Evolutionary conservation across 2,113 vertebrate species (phyloP), one percentile per base, ranked within the genome.

Genomic region (Hyperopisus bebe): DNA sequence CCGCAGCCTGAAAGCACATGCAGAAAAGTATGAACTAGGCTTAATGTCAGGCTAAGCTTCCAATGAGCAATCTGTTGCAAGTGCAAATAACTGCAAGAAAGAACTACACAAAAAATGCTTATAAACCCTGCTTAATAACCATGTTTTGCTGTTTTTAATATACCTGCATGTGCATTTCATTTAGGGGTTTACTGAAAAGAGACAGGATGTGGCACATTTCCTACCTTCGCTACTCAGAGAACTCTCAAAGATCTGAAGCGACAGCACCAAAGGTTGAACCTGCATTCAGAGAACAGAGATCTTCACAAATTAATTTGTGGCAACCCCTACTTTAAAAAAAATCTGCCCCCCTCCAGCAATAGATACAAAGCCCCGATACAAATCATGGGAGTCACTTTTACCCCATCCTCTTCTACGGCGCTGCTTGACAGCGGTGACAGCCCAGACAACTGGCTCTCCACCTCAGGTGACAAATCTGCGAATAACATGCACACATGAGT

Each of bases 401-500:
- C 62, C 62, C 3, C n/a, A 66, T 66, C 62, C 62, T 70, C n/a
- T 1, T 83, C 7, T 46, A 42, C 53, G 39, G 85, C 24, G 47
- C 42, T 7, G 66, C 35, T 66, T 82, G 87, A 85, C 83, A 91
- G 80, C 4, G 90, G 90, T 6, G 91, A 90, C 62, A 90, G 62
- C 44, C 85, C 42, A 77, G 89, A 89, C 39, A 89, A 58, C 35
- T 51, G 70, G 7, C 50, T 89, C 21, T 44, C 66, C 9, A 87
- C 46, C 19, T 84, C 89, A 39, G 89, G 55, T 7, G 47, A 58
- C 39, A 87, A 89, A 89, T 93, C 92, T 93, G 90, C 21, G 51
- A 51, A 8, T 27, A 77, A 44, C 86, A 90, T 35, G 51, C 35
- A 42, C 1, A 80, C 74, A 17, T 77, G 70, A 77, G 31, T 27